Percentiles rank a stretch among this genome's conserved stretches.
phyloP scores from a whole-genome alignment of 2,888 invertebrate species.

The Automeris io region DNA sequence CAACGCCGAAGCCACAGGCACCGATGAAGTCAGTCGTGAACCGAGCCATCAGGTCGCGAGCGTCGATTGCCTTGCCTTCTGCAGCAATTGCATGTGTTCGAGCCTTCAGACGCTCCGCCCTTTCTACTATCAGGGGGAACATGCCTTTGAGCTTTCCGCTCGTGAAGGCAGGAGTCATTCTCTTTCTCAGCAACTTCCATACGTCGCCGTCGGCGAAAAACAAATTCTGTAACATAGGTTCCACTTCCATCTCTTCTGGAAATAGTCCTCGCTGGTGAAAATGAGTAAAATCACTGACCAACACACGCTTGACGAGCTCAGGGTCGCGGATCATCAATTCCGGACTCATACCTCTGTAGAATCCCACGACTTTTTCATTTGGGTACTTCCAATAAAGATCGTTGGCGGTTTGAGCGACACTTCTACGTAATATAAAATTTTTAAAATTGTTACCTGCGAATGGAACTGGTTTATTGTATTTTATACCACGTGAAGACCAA shows the following conservation, averaged over 20 bases:
- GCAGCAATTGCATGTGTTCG: constrained; percentile 28
- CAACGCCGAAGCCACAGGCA: constrained; percentile 49
- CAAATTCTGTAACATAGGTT: constrained; percentile 43
- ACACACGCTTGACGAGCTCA: no score
- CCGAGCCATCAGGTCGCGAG: constrained; percentile 50
- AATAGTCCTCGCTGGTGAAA: constrained; percentile 40
- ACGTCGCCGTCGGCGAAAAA: constrained; percentile 51
- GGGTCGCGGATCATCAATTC: no score
- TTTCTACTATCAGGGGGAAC: constrained; percentile 50
- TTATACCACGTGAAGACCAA: no score
- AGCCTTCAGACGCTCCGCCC: constrained; percentile 38
- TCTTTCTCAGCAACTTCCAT: constrained; percentile 50
- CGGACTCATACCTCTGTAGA: no score
- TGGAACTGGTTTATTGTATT: no score
- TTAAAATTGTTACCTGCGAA: no score
- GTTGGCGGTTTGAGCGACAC: no score
- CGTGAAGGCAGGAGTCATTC: constrained; percentile 53
- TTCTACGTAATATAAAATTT: no score
- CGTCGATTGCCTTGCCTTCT: constrained; percentile 28
- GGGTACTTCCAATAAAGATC: no score
- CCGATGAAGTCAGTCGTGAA: constrained; percentile 55
- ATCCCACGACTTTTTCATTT: no score
- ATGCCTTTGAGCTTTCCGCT: constrained; percentile 50
- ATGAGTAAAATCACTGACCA: constrained; percentile 5
- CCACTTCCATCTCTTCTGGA: constrained; percentile 30